These are phyloP conservation scores for Hylaeus anthracinus DNA, from an alignment of 1,140 invertebrate genomes.

Conservation along the genomic window DNA sequence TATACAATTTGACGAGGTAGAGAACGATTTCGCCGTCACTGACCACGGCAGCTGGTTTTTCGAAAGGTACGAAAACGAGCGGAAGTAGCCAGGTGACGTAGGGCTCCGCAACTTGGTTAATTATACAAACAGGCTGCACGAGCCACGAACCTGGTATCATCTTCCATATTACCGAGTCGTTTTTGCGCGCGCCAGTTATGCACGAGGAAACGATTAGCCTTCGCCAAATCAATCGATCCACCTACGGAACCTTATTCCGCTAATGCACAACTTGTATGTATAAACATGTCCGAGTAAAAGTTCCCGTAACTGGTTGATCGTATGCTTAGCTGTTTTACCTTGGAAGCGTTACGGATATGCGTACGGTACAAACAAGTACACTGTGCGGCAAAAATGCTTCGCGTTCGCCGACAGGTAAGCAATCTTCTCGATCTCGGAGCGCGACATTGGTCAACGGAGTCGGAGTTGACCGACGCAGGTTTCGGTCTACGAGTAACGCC, in stretches of 20 bases:
- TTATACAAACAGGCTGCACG: neutral
- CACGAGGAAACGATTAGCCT: constrained; percentile 25
- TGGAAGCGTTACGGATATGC: constrained; percentile 23
- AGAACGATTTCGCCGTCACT: constrained; percentile 55
- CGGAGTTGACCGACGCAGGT: neutral
- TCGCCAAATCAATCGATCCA: constrained; percentile 9
- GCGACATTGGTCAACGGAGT: neutral
- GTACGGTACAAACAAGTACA: neutral
- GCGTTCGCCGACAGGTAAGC: neutral
- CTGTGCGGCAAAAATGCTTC: constrained; percentile 24
- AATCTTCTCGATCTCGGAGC: neutral
- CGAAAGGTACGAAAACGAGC: neutral
- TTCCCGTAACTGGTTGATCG: constrained; percentile 4
- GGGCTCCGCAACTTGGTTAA: neutral
- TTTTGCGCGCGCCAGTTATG: neutral
- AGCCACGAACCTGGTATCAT: neutral
- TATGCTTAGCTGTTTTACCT: constrained; percentile 14
- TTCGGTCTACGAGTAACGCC: too few species aligned
- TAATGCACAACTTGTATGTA: neutral
- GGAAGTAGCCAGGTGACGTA: neutral
- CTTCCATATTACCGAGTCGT: neutral
- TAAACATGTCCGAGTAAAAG: constrained; percentile 30
- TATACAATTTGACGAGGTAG: neutral
- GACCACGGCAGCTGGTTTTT: constrained; percentile 56
- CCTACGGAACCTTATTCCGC: neutral